phyloP scores from a whole-genome alignment of 35 echinoderm and acorn worm genomes.

The Ptychodera flava region DNA sequence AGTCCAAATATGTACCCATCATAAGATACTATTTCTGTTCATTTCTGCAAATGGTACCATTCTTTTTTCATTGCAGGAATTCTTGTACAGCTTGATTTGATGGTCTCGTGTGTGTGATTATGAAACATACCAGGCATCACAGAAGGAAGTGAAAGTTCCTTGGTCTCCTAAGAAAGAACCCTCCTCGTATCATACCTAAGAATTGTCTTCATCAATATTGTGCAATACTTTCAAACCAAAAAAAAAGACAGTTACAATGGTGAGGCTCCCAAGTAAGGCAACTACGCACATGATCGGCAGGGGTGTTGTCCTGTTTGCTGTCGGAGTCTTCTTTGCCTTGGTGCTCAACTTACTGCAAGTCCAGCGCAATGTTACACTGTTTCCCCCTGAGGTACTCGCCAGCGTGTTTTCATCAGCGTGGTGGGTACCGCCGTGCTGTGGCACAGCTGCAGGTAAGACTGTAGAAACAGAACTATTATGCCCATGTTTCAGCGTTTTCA shows the following conservation, averaged over 20 bases:
- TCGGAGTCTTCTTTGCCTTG: conserved; percentile 70
- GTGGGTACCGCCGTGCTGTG: conserved; percentile 89
- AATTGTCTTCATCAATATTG: neutral
- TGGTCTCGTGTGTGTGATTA: neutral
- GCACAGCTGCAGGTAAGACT: conserved; percentile 83
- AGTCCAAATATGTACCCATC: neutral
- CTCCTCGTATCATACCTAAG: neutral
- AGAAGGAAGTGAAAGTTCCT: neutral
- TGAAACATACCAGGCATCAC: neutral
- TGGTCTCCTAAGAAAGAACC: neutral
- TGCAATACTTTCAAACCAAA: neutral
- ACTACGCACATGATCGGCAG: conserved; percentile 16
- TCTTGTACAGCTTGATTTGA: neutral
- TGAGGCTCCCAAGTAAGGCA: neutral
- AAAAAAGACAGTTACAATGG: neutral
- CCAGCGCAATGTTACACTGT: conserved; percentile 68
- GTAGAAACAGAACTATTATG: too few species aligned
- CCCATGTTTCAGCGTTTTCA: too few species aligned
- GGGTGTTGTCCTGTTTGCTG: conserved; percentile 69
- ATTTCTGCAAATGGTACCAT: too few species aligned
- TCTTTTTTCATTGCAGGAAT: neutral
- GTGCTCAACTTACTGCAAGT: conserved; percentile 89
- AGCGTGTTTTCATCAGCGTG: conserved; percentile 65
- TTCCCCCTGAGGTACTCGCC: conserved; percentile 65
- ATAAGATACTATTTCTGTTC: neutral